Base-by-base conservation (phyloP, 35 echinoderm and acorn worm species). In the Lytechinus variegatus region DNA sequence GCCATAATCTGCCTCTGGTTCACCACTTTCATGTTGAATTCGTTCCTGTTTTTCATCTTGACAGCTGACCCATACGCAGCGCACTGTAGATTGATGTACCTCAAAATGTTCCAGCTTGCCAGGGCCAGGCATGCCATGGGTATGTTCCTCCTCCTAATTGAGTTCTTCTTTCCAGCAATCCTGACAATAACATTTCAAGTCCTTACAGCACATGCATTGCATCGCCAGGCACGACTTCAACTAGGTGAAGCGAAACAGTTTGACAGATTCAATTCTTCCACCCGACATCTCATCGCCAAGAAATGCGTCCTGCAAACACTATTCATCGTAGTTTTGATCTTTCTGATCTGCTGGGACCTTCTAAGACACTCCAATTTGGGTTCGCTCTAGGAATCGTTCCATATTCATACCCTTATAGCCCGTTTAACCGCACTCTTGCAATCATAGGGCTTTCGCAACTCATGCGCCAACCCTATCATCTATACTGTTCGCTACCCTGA, bases 321-420 rank as follows among this genome's bases (percentile, higher is more conserved):
- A 19, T 24, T 94, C 14, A 87, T 96, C 12, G 95, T 96, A 12
- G 92, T 96, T n/a, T 61, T 87, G 12, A 51, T 94, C 8, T 96
- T 96, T 92, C 24, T 96, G 6, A 44, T 96, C 52, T 96, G 95
- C 52, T 96, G 95, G 95, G 61, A 2, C 95, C 95, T 8, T 53
- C 29, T 52, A 61, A 94, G 61, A 21, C 94, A 14, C 54, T 53
- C 24, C 86, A 86, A 1, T 54, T 94, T 27, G 58, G 86, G 12
- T 94, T 86, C 71, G 54, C 87, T 53, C 8, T 89, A 14, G 87
- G 86, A 2, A 27, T 86, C 54, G 5, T 89, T 29, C 66, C 66
- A 24, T 5, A 95, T 28, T 21, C 55, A 16, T 86, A 89, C 54
- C 29, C 29, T 19, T 27, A 19, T 16, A 87, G 95, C 56, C 27